A percentile compares a stretch with the other conserved stretches of the same genome.
phyloP scores from a whole-genome alignment of 2,888 invertebrate genomes.

The Lingula anatina region DNA sequence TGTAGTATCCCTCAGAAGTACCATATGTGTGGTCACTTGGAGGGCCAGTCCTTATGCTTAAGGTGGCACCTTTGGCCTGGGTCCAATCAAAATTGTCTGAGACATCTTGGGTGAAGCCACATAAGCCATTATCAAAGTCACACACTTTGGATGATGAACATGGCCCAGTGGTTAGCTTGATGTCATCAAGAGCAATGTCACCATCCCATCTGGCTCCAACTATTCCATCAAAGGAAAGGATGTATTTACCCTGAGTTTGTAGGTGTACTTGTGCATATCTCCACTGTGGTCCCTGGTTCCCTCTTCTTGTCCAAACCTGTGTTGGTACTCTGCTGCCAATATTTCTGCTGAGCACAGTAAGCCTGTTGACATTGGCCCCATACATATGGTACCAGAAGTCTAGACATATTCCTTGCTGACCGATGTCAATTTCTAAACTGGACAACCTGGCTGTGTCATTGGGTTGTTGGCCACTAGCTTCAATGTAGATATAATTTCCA shows the following conservation, averaged over 20 bases:
- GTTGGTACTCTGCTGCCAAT: constrained; percentile 1
- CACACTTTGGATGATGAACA: constrained; percentile 30
- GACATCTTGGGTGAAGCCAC: constrained; percentile 28
- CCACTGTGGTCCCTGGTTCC: constrained; percentile 38
- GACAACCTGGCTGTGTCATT: constrained; percentile 31
- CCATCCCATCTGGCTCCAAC: constrained; percentile 23
- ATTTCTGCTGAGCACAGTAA: constrained; percentile 25
- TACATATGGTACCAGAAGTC: constrained; percentile 49
- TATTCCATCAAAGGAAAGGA: constrained; percentile 30
- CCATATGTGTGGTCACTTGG: constrained; percentile 37
- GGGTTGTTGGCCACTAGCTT: constrained; percentile 5
- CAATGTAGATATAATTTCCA: constrained; percentile 50
- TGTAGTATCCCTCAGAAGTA: constrained; percentile 19
- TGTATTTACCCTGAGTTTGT: background rate
- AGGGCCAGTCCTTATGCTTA: constrained; percentile 30
- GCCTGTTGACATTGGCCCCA: constrained; percentile 35
- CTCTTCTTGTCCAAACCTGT: constrained; percentile 18
- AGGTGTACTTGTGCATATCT: constrained; percentile 17
- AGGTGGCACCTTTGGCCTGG: constrained; percentile 21
- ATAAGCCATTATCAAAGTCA: constrained; percentile 36
- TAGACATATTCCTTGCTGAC: constrained; percentile 26
- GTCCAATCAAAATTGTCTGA: constrained; percentile 30
- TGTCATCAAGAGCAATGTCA: constrained; percentile 40
- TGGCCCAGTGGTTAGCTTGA: constrained; percentile 20
- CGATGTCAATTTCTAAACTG: constrained; percentile 12